A percentile compares a stretch with the other conserved stretches of the same genome.
These are phyloP conservation scores for Phaonia tiefii DNA, from an alignment of 2,888 invertebrate species.

Conservation along the genomic window DNA sequence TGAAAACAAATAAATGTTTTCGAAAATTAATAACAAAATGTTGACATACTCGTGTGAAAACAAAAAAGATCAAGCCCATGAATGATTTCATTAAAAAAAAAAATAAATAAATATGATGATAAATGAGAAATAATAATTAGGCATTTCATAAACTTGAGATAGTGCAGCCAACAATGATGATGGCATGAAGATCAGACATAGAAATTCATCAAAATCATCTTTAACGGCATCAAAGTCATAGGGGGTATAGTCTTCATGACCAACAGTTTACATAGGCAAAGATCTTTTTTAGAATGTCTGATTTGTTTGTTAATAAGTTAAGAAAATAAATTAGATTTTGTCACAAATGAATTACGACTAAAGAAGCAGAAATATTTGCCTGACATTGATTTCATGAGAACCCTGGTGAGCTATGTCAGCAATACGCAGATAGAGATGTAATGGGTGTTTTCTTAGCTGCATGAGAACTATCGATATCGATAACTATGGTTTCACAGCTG, in stretches of 20 bases:
- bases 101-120: neutral
- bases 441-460: too few species aligned
- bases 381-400: too few species aligned
- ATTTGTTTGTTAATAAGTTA: too few species aligned
- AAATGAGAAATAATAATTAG: slow-evolving; percentile 57
- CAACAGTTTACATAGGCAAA: too few species aligned
- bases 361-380: slow-evolving; percentile 44
- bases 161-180: slow-evolving; percentile 5
- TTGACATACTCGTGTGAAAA: neutral
- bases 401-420: too few species aligned
- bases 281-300: too few species aligned
- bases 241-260: too few species aligned
- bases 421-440: too few species aligned
- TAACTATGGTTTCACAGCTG: too few species aligned
- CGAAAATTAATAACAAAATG: neutral
- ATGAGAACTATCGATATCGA: too few species aligned
- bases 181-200: slow-evolving; percentile 57
- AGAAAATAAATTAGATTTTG: slow-evolving; percentile 11
- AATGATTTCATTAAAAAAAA: neutral
- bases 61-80: neutral
- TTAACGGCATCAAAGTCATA: too few species aligned
- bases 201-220: too few species aligned
- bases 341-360: slow-evolving; percentile 51
- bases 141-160: slow-evolving; percentile 63
- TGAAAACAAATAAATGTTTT: slow-evolving; percentile 38